phyloP scores from a whole-genome alignment of 30 jellyfish, hydroid and myxozoan species.

The Aurelia aurita region DNA sequence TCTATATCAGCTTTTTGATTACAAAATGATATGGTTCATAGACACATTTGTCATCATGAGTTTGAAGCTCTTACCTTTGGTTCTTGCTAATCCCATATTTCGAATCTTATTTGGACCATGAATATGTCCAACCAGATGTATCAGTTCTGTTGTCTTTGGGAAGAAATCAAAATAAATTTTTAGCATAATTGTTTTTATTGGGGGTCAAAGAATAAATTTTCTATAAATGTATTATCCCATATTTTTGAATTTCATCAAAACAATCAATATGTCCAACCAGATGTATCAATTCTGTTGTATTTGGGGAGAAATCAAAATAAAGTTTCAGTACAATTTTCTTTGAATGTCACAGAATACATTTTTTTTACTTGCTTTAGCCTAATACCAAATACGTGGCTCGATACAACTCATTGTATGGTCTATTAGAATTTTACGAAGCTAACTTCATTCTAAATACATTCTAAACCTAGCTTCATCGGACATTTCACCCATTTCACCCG shows the following conservation, averaged over 20 bases:
- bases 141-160: slow-evolving; percentile 50
- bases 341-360: not conserved
- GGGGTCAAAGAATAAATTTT: too few relatives aligned
- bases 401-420: too few relatives aligned
- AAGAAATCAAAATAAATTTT: too few relatives aligned
- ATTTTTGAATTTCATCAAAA: not conserved
- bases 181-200: not conserved
- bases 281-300: slow-evolving; percentile 63
- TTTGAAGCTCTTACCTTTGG: slow-evolving; percentile 9
- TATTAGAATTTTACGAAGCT: too few relatives aligned
- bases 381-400: too few relatives aligned
- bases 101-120: not conserved
- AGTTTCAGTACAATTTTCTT: not conserved
- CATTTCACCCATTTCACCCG: too few relatives aligned
- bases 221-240: too few relatives aligned
- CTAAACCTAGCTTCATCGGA: too few relatives aligned
- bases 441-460: too few relatives aligned
- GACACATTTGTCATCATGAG: not conserved
- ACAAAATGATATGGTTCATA: too few relatives aligned
- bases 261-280: slow-evolving; percentile 40
- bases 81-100: not conserved
- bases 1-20: too few relatives aligned
- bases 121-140: slow-evolving; percentile 53
- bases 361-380: not conserved
- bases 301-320: not conserved